Evolutionary conservation across 2,113 vertebrate genomes (phyloP).

Genomic region (Chiloscyllium plagiosum): DNA sequence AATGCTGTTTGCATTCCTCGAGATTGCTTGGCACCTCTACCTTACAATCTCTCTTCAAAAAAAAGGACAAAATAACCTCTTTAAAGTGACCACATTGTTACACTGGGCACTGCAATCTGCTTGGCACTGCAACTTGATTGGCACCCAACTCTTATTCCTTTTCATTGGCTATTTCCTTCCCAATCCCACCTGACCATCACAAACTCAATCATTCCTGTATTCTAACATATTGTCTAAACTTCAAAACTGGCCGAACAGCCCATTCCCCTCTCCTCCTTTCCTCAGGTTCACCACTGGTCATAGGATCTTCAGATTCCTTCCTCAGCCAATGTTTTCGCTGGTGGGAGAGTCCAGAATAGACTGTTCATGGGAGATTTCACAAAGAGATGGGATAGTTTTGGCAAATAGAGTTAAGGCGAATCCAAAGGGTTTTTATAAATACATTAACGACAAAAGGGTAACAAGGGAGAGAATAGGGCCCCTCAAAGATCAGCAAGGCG

Average conservation of each 20-base stretch:
- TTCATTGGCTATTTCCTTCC: not conserved
- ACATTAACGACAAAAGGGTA: no score
- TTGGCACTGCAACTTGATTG: not conserved
- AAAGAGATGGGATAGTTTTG: not conserved
- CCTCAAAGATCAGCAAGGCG: no score
- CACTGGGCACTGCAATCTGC: not conserved
- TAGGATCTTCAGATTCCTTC: not conserved
- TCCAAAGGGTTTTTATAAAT: no score
- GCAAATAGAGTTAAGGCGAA: no score
- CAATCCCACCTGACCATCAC: not conserved
- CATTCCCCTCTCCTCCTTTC: not conserved
- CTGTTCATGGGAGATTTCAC: not conserved
- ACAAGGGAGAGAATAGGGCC: no score
- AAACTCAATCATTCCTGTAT: not conserved
- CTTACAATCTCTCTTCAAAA: no score
- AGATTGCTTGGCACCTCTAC: no score
- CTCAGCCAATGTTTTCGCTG: not conserved
- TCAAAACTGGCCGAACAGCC: not conserved
- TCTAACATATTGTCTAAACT: not conserved
- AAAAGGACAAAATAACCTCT: no score
- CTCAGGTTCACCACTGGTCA: not conserved
- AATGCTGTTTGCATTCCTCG: no score
- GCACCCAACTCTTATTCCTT: not conserved
- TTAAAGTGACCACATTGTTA: no score
- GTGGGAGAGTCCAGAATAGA: not conserved